Evolutionary conservation across 2,888 invertebrate species (phyloP).

Genomic region (Heteromyza rotundicornis): DNA sequence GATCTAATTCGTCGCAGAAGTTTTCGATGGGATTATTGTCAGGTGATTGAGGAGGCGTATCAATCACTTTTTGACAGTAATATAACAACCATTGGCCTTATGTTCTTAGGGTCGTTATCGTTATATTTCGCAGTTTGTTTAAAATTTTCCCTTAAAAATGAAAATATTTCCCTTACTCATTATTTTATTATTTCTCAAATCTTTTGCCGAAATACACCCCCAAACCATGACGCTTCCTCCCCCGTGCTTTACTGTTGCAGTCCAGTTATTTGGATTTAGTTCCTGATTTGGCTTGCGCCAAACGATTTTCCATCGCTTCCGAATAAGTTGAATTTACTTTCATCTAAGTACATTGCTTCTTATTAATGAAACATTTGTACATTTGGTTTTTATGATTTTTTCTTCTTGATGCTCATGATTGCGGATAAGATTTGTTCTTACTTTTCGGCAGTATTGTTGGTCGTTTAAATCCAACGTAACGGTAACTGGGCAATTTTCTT

Average conservation of each 20-base stretch:
- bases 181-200: constrained; percentile 33
- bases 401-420: too few species aligned
- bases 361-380: too few species aligned
- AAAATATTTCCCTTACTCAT: too few species aligned
- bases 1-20: constrained; percentile 7
- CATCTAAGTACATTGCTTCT: constrained; percentile 38
- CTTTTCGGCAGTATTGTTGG: too few species aligned
- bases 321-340: constrained; percentile 38
- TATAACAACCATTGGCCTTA: constrained; percentile 33
- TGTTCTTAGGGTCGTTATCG: constrained; percentile 24
- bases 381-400: too few species aligned
- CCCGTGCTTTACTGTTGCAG: constrained; percentile 42
- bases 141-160: constrained; percentile 27
- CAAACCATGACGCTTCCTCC: constrained; percentile 42
- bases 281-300: constrained; percentile 29
- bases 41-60: constrained; percentile 26
- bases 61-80: constrained; percentile 27
- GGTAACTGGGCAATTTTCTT: too few species aligned
- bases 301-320: constrained; percentile 23
- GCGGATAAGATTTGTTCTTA: too few species aligned
- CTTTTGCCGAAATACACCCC: constrained; percentile 36
- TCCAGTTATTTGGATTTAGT: constrained; percentile 29
- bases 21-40: neutral
- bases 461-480: too few species aligned
- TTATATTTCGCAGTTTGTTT: constrained; percentile 17